phyloP scores from a whole-genome alignment of 2,888 invertebrate species.

The Chloromyia formosa region DNA sequence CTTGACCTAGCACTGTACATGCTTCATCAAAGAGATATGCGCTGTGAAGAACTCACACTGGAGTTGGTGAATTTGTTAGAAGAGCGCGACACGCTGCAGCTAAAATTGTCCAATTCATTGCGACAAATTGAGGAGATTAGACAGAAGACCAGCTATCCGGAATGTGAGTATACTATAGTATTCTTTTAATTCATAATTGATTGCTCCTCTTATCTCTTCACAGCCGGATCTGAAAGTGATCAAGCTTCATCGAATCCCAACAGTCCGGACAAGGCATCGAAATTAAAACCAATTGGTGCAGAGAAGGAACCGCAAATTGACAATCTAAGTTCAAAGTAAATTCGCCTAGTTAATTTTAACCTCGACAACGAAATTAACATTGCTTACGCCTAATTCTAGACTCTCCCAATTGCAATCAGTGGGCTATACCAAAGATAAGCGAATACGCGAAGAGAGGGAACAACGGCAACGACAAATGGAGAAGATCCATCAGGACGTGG shows the following conservation, averaged over 20 bases:
- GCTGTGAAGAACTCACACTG: slow-evolving; percentile 85
- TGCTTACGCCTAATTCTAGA: slow-evolving; percentile 36
- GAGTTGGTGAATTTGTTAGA: slow-evolving; percentile 84
- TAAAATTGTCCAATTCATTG: slow-evolving; percentile 82
- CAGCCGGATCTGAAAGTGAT: slow-evolving; percentile 50
- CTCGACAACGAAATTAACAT: too few species aligned
- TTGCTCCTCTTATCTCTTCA: not conserved
- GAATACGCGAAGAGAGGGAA: slow-evolving; percentile 79
- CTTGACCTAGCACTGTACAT: slow-evolving; percentile 83
- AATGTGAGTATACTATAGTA: slow-evolving; percentile 53
- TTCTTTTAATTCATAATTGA: not conserved
- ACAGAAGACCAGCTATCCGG: slow-evolving; percentile 53
- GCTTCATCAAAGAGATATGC: slow-evolving; percentile 85
- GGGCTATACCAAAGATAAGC: slow-evolving; percentile 79
- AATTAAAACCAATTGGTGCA: slow-evolving; percentile 41
- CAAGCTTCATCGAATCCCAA: slow-evolving; percentile 46
- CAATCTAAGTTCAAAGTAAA: slow-evolving; percentile 60
- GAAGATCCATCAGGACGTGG: slow-evolving; percentile 76
- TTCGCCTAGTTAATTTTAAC: not conserved
- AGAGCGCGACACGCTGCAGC: slow-evolving; percentile 84
- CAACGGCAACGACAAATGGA: slow-evolving; percentile 79
- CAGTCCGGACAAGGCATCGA: slow-evolving; percentile 46
- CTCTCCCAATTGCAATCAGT: slow-evolving; percentile 79
- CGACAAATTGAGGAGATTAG: slow-evolving; percentile 74
- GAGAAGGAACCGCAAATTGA: slow-evolving; percentile 49